phyloP scores from a whole-genome alignment of 2,888 invertebrate species.

The Metopia argyrocephala region DNA sequence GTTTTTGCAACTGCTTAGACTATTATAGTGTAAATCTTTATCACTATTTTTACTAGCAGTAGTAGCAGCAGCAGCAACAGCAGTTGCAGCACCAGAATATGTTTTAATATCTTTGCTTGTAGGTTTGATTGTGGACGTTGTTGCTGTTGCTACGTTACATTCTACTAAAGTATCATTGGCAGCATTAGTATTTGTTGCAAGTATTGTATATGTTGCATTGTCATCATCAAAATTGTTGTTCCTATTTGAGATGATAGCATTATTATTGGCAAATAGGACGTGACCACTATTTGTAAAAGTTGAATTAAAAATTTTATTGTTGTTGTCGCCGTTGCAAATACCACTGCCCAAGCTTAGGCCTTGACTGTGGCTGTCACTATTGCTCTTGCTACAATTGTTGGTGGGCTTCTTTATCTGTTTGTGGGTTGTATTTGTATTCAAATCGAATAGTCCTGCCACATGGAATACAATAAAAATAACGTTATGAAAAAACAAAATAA shows the following conservation, averaged over 20 bases:
- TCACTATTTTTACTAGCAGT: constrained; percentile 19
- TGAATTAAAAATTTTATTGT: constrained; percentile 38
- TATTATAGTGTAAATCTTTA: constrained; percentile 27
- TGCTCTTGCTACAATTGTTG: constrained; percentile 50
- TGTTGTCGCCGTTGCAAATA: constrained; percentile 25
- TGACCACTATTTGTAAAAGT: constrained; percentile 56
- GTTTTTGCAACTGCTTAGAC: constrained; percentile 46
- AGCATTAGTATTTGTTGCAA: not conserved
- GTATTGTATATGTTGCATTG: constrained; percentile 29
- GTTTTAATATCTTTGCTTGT: not conserved
- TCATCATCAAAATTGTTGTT: constrained; percentile 41
- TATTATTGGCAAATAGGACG: constrained; percentile 58
- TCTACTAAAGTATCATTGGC: constrained; percentile 2
- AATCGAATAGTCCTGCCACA: constrained; percentile 75
- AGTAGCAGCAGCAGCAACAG: not conserved
- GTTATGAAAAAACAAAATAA: constrained; percentile 50
- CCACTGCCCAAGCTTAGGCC: not conserved
- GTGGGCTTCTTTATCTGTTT: constrained; percentile 55
- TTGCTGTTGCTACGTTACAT: constrained; percentile 3
- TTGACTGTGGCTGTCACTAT: constrained; percentile 28
- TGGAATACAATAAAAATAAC: constrained; percentile 63
- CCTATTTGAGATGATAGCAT: constrained; percentile 28
- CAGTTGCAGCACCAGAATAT: not conserved
- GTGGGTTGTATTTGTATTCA: constrained; percentile 66
- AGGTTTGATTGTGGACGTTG: not conserved